Evolutionary conservation across 2,797 vertebrate genomes (phyloP).

Genomic region (Merluccius polli): DNA sequence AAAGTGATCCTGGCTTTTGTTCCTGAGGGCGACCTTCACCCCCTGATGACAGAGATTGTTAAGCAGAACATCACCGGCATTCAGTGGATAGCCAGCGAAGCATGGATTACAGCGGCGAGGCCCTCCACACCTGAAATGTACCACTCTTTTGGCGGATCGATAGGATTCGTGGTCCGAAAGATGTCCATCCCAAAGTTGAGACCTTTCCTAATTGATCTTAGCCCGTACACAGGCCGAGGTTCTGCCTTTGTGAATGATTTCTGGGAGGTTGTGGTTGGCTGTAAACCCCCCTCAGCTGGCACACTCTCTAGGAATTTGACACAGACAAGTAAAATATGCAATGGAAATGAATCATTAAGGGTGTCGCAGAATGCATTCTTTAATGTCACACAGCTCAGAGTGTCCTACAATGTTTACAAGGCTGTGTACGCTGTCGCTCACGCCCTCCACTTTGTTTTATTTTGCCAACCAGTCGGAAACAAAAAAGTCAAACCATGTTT

Average conservation of each 20-base stretch:
- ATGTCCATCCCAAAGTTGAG: constrained; percentile 68
- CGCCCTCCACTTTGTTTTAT: constrained; percentile 66
- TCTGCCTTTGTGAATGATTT: constrained; percentile 65
- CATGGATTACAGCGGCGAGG: constrained; percentile 71
- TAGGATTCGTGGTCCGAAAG: constrained; percentile 71
- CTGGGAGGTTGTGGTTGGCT: constrained; percentile 70
- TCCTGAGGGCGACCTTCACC: constrained; percentile 68
- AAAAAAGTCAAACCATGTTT: constrained; percentile 40
- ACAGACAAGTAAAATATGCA: constrained; percentile 45
- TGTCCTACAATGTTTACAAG: constrained; percentile 75
- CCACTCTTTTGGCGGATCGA: constrained; percentile 65
- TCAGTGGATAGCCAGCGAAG: constrained; percentile 78
- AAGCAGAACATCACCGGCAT: constrained; percentile 74
- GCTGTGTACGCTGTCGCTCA: constrained; percentile 74
- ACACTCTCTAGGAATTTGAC: background rate
- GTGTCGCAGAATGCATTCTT: constrained; percentile 61
- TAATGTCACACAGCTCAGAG: constrained; percentile 69
- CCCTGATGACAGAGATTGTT: constrained; percentile 70
- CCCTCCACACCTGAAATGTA: constrained; percentile 69
- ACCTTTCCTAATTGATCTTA: constrained; percentile 60
- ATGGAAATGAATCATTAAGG: constrained; percentile 58
- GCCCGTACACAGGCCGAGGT: constrained; percentile 47
- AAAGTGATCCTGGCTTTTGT: constrained; percentile 74
- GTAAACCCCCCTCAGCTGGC: constrained; percentile 35
- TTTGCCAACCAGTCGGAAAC: constrained; percentile 47